Percentiles rank a stretch among this genome's conserved stretches.
These are phyloP conservation scores for Sebastes oblongus DNA, from an alignment of 2,797 vertebrate genomes.

Conservation along the genomic window DNA sequence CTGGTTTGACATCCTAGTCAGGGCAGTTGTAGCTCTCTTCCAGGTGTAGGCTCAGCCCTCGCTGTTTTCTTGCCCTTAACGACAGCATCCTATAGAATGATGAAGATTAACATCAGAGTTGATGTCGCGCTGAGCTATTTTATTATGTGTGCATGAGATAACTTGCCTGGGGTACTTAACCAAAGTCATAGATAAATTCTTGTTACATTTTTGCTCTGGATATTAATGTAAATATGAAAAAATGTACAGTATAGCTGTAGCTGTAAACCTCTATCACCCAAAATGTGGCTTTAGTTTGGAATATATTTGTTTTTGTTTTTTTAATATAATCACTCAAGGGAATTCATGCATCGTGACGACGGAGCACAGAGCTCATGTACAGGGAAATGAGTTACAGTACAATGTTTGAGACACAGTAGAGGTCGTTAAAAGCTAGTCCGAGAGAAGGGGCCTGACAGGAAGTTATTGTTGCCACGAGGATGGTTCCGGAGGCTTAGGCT, in stretches of 20 bases:
- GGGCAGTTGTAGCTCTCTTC: constrained; percentile 77
- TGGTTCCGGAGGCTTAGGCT: constrained; percentile 39
- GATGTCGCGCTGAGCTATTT: constrained; percentile 53
- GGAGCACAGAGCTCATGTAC: constrained; percentile 48
- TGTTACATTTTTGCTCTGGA: constrained; percentile 65
- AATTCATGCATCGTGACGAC: constrained; percentile 31
- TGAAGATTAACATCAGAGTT: constrained; percentile 58
- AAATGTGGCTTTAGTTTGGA: constrained; percentile 61
- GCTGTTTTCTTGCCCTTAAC: constrained; percentile 68
- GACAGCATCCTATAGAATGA: constrained; percentile 44
- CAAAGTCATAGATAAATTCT: constrained; percentile 79
- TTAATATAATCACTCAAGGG: constrained; percentile 16
- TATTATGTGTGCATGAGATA: constrained; percentile 78
- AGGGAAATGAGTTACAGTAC: constrained; percentile 45
- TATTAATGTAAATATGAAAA: constrained; percentile 74
- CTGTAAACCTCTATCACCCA: constrained; percentile 60
- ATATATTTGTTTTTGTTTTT: constrained; percentile 21
- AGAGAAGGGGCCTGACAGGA: constrained; percentile 70
- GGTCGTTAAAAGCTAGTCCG: constrained; percentile 57
- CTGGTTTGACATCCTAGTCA: constrained; percentile 70
- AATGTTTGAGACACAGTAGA: constrained; percentile 59
- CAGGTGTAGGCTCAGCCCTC: constrained; percentile 79
- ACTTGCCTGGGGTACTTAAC: constrained; percentile 79
- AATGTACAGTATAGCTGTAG: constrained; percentile 71
- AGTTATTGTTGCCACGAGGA: constrained; percentile 68